Percentiles rank a stretch among this genome's conserved stretches.
phyloP scores from a whole-genome alignment of 2,888 invertebrate species.

The Diaperis boleti region DNA sequence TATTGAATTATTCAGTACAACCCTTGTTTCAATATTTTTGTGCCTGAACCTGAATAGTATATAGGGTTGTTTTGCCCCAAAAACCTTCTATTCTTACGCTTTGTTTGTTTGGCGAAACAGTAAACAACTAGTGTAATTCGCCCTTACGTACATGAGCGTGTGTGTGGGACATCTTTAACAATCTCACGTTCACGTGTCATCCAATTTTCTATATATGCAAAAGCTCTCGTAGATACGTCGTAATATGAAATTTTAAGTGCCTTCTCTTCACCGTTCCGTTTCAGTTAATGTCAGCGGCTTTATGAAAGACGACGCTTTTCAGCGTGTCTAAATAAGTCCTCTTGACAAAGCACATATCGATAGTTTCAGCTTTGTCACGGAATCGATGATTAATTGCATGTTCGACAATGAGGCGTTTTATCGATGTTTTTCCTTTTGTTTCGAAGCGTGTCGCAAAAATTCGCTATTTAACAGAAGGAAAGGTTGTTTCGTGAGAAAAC shows the following conservation, averaged over 20 bases:
- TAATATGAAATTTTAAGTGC: constrained; percentile 27
- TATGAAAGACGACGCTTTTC: constrained; percentile 21
- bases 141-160: background rate
- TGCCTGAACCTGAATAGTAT: background rate
- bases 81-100: background rate
- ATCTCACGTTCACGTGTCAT: constrained; percentile 23
- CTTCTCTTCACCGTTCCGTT: constrained; percentile 16
- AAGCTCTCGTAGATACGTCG: constrained; percentile 11
- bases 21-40: background rate
- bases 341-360: constrained; percentile 12
- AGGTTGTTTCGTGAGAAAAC: constrained; percentile 8
- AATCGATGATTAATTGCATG: constrained; percentile 22
- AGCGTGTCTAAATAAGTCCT: constrained; percentile 12
- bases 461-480: background rate
- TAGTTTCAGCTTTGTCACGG: constrained; percentile 18
- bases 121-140: background rate
- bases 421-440: background rate
- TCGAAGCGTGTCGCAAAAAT: background rate
- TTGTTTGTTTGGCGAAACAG: background rate
- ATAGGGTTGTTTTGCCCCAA: background rate
- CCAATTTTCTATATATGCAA: constrained; percentile 19
- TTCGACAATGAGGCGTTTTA: constrained; percentile 3
- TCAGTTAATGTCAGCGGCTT: constrained; percentile 11
- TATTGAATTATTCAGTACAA: background rate
- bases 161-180: constrained; percentile 14